Evolutionary conservation across 1,140 invertebrate genomes (phyloP).

Genomic region (Penaeus japonicus): DNA sequence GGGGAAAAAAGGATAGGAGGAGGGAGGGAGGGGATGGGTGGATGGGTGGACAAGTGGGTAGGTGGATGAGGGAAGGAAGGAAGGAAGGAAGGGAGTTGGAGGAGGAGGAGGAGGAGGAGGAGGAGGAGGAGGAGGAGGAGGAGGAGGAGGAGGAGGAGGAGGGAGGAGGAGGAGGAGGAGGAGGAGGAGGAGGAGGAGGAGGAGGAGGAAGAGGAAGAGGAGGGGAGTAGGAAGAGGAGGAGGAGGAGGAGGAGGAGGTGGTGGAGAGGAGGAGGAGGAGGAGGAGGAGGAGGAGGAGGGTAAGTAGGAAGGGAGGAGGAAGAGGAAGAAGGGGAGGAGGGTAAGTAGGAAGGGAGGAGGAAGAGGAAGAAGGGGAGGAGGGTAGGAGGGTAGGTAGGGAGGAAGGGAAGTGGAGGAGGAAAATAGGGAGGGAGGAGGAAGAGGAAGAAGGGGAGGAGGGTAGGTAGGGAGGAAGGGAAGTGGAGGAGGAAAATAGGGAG

Average conservation of each 20-base stretch:
- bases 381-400: no score
- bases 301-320: background rate
- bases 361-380: background rate
- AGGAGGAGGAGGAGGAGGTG: background rate
- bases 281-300: no score
- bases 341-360: background rate
- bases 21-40: background rate
- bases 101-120: background rate
- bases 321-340: background rate
- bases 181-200: background rate
- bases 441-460: no score
- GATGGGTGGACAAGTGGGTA: background rate
- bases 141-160: background rate
- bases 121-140: background rate
- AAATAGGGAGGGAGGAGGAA: no score
- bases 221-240: background rate
- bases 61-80: background rate
- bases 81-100: background rate
- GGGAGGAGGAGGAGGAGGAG: no score
- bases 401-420: no score
- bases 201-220: background rate
- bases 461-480: no score
- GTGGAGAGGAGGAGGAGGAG: background rate
- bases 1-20: background rate
- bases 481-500: no score